Base-by-base conservation (phyloP, 1,140 invertebrate species). In the Octopus sinensis region DNA sequence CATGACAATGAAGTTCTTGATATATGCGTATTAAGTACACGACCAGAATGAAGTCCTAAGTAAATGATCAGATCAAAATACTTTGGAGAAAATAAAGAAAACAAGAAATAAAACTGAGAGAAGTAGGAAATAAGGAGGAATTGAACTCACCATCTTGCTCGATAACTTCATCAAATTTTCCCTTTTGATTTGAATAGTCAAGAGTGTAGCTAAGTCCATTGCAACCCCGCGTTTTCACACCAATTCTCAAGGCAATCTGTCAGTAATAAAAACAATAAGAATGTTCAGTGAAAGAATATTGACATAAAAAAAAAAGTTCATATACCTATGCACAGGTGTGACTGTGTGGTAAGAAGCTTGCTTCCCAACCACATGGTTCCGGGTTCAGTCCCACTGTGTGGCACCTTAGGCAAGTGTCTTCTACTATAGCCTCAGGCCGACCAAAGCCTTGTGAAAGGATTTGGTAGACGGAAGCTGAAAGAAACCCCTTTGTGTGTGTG, bases 171-270 rank as follows among this genome's bases (percentile, higher is more conserved):
- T 99, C 98, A 88, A 99, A 93, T 92, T 96, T 95, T 88, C 94
- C 95, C 91, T 98, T 99, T 84, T 95, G 93, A 85, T 91, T 93
- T 4, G 96, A 96, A 93, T 99, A 99, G 88, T 99, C 96, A 78
- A 99, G 92, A 10, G 96, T 98, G 86, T 99, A 99, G 84, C 97
- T 98, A 5, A 99, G 91, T 5, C 98, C 98, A 92, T 99, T 99
- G 89, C 98, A 99, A 10, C 98, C 98, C 85, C 97, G 93, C 91
- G 99, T 97, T 85, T 95, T 93, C 3, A 99, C 98, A 81, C 98
- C 97, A 87, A 99, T 95, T 92, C 97, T 97, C 4, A 99, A 90
- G 7, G 96, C 97, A 82, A 86, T 75, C 89, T 90, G 81, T 80
- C 78, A 56, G 17, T 81, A 78, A n/a, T 79, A 82, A 84, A 79